These are phyloP conservation scores for Micrastur ruficollis DNA, from an alignment of 2,797 vertebrate species.

Conservation along the genomic window DNA sequence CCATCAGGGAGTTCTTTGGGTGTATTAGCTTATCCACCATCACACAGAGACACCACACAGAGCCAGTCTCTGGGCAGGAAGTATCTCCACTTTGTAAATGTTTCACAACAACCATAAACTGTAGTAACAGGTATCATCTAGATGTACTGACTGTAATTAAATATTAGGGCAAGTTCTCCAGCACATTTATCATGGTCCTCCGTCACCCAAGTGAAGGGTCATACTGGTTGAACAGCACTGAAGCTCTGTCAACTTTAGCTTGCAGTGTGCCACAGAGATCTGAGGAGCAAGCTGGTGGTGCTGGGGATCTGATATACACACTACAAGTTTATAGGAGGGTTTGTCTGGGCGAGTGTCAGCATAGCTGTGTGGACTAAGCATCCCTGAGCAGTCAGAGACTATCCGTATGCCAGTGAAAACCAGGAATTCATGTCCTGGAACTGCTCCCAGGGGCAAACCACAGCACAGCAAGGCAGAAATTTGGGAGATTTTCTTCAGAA, in stretches of 20 bases:
- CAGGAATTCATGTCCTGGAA: not conserved
- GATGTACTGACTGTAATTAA: not conserved
- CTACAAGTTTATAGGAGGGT: not conserved
- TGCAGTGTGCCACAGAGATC: not conserved
- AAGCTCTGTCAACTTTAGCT: not conserved
- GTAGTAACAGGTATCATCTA: not conserved
- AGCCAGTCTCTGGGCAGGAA: not conserved
- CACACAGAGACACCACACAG: not conserved
- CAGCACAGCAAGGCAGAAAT: not conserved
- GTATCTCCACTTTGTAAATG: not conserved
- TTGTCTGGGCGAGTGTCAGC: not conserved
- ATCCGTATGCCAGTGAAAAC: not conserved
- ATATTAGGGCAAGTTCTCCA: not conserved
- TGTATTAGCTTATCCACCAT: not conserved
- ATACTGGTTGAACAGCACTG: not conserved
- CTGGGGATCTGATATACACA: not conserved
- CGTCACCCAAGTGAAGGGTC: not conserved
- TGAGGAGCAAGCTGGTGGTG: not conserved
- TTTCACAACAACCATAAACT: not conserved
- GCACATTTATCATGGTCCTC: not conserved
- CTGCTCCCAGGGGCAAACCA: not conserved
- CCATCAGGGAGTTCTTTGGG: not conserved
- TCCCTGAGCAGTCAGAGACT: not conserved
- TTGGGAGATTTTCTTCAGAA: not conserved
- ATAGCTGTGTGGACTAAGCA: not conserved